Evolutionary conservation across 2,113 vertebrate species (phyloP), one percentile per base, ranked within the genome.

Genomic region (Takifugu bimaculatus): DNA sequence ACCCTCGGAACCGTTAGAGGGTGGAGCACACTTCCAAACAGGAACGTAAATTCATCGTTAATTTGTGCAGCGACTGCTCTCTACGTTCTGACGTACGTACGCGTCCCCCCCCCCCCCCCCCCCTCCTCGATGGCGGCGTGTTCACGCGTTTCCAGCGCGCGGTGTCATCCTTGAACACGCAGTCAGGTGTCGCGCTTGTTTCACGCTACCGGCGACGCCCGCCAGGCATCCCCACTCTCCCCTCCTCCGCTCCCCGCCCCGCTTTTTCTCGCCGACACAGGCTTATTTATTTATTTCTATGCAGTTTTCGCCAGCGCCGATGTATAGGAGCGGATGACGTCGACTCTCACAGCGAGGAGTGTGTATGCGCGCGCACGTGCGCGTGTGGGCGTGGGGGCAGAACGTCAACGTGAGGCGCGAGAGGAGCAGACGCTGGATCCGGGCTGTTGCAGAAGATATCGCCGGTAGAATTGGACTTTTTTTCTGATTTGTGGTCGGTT

Each of bases 171-270:
- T 81, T 84, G 85, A 69, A 87, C 85, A 89, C 84, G 87, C 87
- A 89, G 82, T 89, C 85, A 89, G 85, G 87, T 89, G 87, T 89
- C 87, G 87, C 85, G 77, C 81, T 85, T 85, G 80, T 82, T 70
- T 80, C 82, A 77, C 84, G 82, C 76, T 78, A 49, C 74, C 60
- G 78, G 81, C 73, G 70, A 73, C 87, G 80, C 77, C 81, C 66
- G 74, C 64, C 58, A 39, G 57, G 64, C 50, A 44, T 35, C 35
- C 51, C 45, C 35, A 3, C 44, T 10, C 6, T 45, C 44, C 44
- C 44, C 29, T 47, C 20, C 47, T 4, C 14, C 13, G 44, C 20
- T 45, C 26, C 29, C 26, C 61, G 29, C 43, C 56, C 6, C 44
- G 44, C 57, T 62, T 62, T 62, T 62, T 56, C 26, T 68, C 57